These are phyloP conservation scores for Cataglyphis rosenhaueri DNA, from an alignment of 2,888 invertebrate species.

Conservation along the genomic window DNA sequence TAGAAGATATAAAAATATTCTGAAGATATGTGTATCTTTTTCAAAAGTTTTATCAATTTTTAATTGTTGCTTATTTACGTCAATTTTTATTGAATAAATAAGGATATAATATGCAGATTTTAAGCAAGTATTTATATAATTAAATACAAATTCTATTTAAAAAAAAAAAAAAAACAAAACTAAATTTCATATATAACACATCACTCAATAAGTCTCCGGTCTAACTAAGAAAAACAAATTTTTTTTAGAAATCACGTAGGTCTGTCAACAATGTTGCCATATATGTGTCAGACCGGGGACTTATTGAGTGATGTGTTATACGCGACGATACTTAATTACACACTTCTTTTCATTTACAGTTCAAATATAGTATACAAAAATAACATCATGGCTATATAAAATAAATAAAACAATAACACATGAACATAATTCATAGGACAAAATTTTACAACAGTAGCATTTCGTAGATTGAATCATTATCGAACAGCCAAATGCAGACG, in stretches of 20 bases:
- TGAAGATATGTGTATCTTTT: neutral
- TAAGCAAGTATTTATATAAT: neutral
- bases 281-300: too few relatives aligned
- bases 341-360: neutral
- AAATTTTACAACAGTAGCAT: conserved; percentile 17
- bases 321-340: neutral
- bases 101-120: neutral
- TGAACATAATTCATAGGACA: neutral
- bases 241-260: too few relatives aligned
- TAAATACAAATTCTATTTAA: neutral
- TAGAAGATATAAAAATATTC: neutral
- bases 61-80: neutral
- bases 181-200: neutral
- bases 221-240: too few relatives aligned
- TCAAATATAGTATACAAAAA: neutral
- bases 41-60: neutral
- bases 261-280: too few relatives aligned
- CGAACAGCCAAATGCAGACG: conserved; percentile 5
- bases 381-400: neutral
- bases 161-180: neutral
- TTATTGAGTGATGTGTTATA: too few relatives aligned
- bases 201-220: too few relatives aligned
- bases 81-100: conserved; percentile 16
- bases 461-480: conserved; percentile 28
- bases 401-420: neutral